Base-by-base conservation (phyloP, 1,140 invertebrate species). In the Luehdorfia chinensis region DNA sequence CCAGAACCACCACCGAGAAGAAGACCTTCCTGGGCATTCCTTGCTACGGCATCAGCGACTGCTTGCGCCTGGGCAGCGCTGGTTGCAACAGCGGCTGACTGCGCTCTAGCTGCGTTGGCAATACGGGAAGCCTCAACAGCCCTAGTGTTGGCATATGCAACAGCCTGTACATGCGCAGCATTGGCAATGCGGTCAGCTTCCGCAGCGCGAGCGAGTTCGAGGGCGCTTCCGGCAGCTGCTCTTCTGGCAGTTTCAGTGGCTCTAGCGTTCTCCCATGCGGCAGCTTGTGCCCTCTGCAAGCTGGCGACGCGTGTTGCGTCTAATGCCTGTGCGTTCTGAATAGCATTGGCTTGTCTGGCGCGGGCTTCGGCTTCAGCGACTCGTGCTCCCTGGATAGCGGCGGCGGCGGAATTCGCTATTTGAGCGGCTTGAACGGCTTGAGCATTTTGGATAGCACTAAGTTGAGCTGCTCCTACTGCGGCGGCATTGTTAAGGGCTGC, bases 381-480 rank as follows among this genome's bases (percentile, higher is more conserved):
- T 14, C 77, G 74, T 1, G 80, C 80, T 8, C 75, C 75, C 46
- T 81, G 75, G 51, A 84, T 81, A 23, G 74, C 80, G 32, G 76
- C 75, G 4, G 72, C 70, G 44, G 80, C 80, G 0, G 80, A 62
- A 51, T 81, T 79, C 9, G 62, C 74, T 31, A 85, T 81, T 16
- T 79, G 66, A 1, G 75, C 64, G n/a, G 70, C 81, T 7, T 73
- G 78, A 0, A 71, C 78, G 14, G 81, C 81, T 41, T 84, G 80
- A n/a, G 80, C 80, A 50, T 84, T 83, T 31, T 85, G 81, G 51
- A 85, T 81, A 25, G 81, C 76, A 14, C 73, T 76, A 9, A 83
- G 68, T 41, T 83, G 81, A 34, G 81, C 75, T 1, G 75, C 78
- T 7, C 78, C 74, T 1, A 66, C 81, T 11, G 78, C 72, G 9